phyloP scores from a whole-genome alignment of 2,797 vertebrate species.

The Phaenicophaeus curvirostris region DNA sequence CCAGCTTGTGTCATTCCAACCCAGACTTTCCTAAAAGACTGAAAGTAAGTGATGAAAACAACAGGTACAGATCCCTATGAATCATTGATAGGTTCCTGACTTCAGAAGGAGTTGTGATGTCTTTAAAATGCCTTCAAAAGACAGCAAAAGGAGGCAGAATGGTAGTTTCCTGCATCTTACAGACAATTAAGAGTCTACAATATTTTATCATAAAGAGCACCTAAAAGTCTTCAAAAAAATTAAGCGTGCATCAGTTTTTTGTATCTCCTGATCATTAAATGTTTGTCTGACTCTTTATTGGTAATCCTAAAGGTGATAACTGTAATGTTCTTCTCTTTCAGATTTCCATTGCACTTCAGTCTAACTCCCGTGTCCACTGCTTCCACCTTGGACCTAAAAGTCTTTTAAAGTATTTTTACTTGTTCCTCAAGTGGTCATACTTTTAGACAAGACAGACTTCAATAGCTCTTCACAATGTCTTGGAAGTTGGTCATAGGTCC shows the following conservation, averaged over 20 bases:
- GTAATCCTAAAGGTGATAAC: not conserved
- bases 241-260: not conserved
- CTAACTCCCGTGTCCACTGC: not conserved
- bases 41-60: not conserved
- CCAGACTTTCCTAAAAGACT: not conserved
- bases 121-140: not conserved
- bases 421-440: not conserved
- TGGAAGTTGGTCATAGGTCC: not conserved
- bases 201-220: not conserved
- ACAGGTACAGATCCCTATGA: not conserved
- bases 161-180: not conserved
- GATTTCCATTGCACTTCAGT: not conserved
- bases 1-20: not conserved
- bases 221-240: not conserved
- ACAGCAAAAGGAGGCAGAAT: not conserved
- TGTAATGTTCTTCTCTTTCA: not conserved
- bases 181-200: not conserved
- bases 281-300: not conserved
- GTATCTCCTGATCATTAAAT: not conserved
- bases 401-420: not conserved
- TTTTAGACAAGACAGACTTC: not conserved
- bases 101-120: not conserved
- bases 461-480: not conserved
- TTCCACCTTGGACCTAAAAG: not conserved
- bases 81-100: not conserved